Base-by-base conservation (phyloP, 2,797 vertebrate species). In the Gadopsis bispinosus region DNA sequence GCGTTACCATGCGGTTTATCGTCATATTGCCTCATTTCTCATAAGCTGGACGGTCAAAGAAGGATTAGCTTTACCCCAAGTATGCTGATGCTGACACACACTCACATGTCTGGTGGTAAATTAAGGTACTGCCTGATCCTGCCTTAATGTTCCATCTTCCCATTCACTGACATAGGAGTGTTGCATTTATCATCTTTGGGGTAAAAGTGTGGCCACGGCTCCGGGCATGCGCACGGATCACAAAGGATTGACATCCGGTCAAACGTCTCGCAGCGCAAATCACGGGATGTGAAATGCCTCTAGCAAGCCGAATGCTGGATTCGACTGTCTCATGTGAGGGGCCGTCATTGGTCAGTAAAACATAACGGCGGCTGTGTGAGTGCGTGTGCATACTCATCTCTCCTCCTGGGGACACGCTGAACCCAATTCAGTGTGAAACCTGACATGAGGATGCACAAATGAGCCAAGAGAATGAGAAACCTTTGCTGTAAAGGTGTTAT, bases 231-330 rank as follows among this genome's bases (percentile, higher is more conserved):
- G 31, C 26, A 22, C 11, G 69, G 33, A 81, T 61, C 61, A 69
- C 58, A 78, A 67, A 74, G 64, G 60, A 67, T 69, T 88, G 75
- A 83, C 77, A 85, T 82, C 79, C 77, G 37, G 20, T 75, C 74
- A 35, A 83, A 75, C 69, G 26, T 66, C 54, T 67, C 19, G 5
- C 51, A 69, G 39, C 12, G 22, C 58, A 65, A 80, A 79, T 84
- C 84, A 88, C 70, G 81, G 77, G 88, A 86, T 77, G 86, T 79
- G 82, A 93, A 91, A 91, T 88, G 74, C 76, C 89, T 88, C 58
- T 69, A 5, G 56, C 56, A 17, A 6, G 55, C 60, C 71, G 55
- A 79, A 69, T 22, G 51, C 69, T 75, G 67, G 67, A 53, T 87
- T 83, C 83, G 81, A 69, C 81, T 79, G 66, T 69, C 59, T 68